Evolutionary conservation across 1,140 invertebrate genomes (phyloP).

Genomic region (Cherax destructor): DNA sequence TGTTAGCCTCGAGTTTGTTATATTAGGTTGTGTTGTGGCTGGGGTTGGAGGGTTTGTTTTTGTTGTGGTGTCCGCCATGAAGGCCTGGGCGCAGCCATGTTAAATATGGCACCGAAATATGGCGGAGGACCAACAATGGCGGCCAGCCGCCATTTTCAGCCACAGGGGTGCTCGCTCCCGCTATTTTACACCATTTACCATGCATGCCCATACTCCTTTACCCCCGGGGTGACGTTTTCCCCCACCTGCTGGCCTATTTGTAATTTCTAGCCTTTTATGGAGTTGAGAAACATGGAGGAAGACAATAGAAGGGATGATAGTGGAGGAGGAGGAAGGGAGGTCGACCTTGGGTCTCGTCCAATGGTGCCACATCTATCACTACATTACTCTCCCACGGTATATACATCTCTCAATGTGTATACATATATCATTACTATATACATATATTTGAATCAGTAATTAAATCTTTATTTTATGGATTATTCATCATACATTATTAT

Average conservation of each 20-base stretch:
- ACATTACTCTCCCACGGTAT: no score
- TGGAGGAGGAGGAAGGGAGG: background rate
- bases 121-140: slow-evolving; percentile 68
- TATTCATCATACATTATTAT: no score
- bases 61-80: slow-evolving; percentile 76
- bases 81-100: slow-evolving; percentile 73
- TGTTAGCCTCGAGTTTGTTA: background rate
- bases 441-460: no score
- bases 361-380: background rate
- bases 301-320: background rate
- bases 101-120: slow-evolving; percentile 71
- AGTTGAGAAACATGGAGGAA: background rate
- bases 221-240: background rate
- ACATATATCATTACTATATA: no score
- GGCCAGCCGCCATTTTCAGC: slow-evolving; percentile 47
- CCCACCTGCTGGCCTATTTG: background rate
- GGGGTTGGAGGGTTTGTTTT: slow-evolving; percentile 73
- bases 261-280: background rate
- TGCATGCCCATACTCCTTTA: background rate
- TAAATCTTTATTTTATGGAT: no score
- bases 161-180: slow-evolving; percentile 12
- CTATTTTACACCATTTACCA: slow-evolving; percentile 1
- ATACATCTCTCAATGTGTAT: no score
- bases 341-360: background rate
- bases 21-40: background rate